A percentile compares a stretch with the other conserved stretches of the same genome.
Conservation (phyloP, 2,888 invertebrate genomes). For the Lochmaea capreae region DNA sequence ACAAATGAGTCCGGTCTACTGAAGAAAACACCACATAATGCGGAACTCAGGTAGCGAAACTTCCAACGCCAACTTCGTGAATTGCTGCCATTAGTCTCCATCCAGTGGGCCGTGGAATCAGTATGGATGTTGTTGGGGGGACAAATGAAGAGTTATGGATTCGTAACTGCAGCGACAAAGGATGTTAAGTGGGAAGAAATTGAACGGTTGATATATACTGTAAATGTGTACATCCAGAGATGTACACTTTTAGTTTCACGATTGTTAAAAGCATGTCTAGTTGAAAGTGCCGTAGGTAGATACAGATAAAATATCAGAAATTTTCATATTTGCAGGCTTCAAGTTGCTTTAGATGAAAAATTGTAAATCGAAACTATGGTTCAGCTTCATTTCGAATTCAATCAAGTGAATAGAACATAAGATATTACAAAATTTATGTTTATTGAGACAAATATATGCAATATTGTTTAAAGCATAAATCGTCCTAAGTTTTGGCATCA, state of each 20-base stretch:
- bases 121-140: slow-evolving; percentile 55
- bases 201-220: slow-evolving; percentile 49
- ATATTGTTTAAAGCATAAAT: not conserved
- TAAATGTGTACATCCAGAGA: not conserved
- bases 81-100: slow-evolving; percentile 65
- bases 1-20: slow-evolving; percentile 57
- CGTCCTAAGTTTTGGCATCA: slow-evolving; percentile 1
- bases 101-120: slow-evolving; percentile 58
- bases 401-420: no score
- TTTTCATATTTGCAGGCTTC: not conserved
- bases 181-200: slow-evolving; percentile 59
- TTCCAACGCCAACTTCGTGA: slow-evolving; percentile 58
- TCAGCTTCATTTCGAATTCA: no score
- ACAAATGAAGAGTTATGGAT: slow-evolving; percentile 66
- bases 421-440: not conserved
- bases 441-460: slow-evolving; percentile 3
- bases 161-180: slow-evolving; percentile 59
- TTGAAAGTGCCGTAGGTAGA: not conserved
- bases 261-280: not conserved
- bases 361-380: no score
- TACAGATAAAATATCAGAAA: no score
- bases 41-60: slow-evolving; percentile 54
- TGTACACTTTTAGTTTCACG: slow-evolving; percentile 5
- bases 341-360: no score
- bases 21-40: slow-evolving; percentile 39